Conservation (phyloP, 2,113 vertebrate species). For the Anser cygnoides region DNA sequence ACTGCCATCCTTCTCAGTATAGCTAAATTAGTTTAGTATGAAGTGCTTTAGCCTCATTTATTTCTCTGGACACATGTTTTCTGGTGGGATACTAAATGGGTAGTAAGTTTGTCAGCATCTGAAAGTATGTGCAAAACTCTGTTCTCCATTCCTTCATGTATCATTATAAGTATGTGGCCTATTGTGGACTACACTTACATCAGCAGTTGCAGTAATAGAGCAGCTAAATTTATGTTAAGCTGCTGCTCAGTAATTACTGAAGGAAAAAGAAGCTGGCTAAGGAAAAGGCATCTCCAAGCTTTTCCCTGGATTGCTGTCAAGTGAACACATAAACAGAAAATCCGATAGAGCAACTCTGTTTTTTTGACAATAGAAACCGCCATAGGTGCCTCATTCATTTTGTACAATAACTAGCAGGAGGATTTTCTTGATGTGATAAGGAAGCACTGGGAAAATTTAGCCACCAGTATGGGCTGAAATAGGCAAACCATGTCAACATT, state of each 20-base stretch:
- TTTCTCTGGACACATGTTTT: slow-evolving; percentile 38
- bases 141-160: background rate
- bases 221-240: slow-evolving; percentile 46
- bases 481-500: slow-evolving; percentile 14
- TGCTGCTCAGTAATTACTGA: slow-evolving; percentile 42
- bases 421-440: background rate
- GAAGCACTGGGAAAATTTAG: background rate
- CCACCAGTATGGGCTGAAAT: slow-evolving; percentile 21
- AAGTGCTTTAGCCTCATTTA: slow-evolving; percentile 32
- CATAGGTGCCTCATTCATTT: background rate
- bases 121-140: background rate
- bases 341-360: background rate
- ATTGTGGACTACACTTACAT: background rate
- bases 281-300: background rate
- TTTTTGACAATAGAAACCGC: slow-evolving; percentile 7
- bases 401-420: background rate
- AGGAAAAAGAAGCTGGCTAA: slow-evolving; percentile 36
- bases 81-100: background rate
- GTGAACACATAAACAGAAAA: slow-evolving; percentile 13
- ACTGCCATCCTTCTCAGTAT: slow-evolving; percentile 33
- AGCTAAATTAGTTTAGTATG: slow-evolving; percentile 17
- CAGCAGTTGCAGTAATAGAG: slow-evolving; percentile 19
- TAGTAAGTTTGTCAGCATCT: slow-evolving; percentile 44
- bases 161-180: background rate
- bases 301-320: slow-evolving; percentile 48